Evolutionary conservation across 2,888 invertebrate genomes (phyloP).

Genomic region (Lithophane semibrunnea): DNA sequence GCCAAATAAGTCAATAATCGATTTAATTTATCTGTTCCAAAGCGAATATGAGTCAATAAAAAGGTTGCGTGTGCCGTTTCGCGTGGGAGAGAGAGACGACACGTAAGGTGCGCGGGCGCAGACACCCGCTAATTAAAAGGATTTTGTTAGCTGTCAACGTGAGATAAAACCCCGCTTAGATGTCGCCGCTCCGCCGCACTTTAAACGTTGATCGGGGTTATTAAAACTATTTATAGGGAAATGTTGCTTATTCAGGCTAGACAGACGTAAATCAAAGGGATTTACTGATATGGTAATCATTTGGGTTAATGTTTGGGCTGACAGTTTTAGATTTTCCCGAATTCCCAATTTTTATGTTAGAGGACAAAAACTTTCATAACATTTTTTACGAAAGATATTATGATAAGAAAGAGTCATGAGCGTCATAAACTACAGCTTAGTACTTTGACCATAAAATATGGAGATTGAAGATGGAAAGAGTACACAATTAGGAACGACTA

Average conservation of each 20-base stretch:
- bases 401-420: slow-evolving; percentile 16
- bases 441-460: slow-evolving; percentile 33
- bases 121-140: slow-evolving; percentile 88
- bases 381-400: slow-evolving; percentile 21
- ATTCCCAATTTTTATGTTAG: slow-evolving; percentile 32
- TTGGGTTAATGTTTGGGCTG: slow-evolving; percentile 50
- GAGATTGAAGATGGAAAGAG: slow-evolving; percentile 32
- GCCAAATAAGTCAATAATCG: slow-evolving; percentile 60
- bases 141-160: slow-evolving; percentile 89
- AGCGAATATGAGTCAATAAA: slow-evolving; percentile 72
- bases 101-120: slow-evolving; percentile 68
- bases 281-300: slow-evolving; percentile 60
- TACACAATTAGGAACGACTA: slow-evolving; percentile 41
- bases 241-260: slow-evolving; percentile 61
- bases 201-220: slow-evolving; percentile 67
- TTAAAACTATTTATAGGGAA: slow-evolving; percentile 68
- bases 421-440: slow-evolving; percentile 24
- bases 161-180: slow-evolving; percentile 85
- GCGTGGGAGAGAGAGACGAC: slow-evolving; percentile 79
- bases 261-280: slow-evolving; percentile 54
- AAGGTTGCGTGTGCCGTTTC: slow-evolving; percentile 65
- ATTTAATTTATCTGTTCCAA: slow-evolving; percentile 62
- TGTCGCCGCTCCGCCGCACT: slow-evolving; percentile 75
- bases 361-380: slow-evolving; percentile 12
- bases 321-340: slow-evolving; percentile 36